Evolutionary conservation across 2,113 vertebrate genomes (phyloP).

Genomic region (Parotia lawesii): DNA sequence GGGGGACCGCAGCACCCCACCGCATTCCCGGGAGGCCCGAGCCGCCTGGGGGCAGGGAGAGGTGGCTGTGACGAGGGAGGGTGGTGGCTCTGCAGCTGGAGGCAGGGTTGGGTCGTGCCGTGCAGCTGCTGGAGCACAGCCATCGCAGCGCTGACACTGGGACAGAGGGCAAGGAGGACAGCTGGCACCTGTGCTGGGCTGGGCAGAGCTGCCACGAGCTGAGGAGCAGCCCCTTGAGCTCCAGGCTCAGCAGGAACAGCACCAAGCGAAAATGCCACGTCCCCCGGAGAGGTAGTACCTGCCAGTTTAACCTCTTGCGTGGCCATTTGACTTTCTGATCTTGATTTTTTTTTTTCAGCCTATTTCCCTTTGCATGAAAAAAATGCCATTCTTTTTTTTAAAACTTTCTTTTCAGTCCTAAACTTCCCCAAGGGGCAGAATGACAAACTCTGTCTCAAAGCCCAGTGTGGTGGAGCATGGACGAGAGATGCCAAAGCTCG

Average conservation of each 20-base stretch:
- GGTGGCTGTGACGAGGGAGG: rapidly evolving
- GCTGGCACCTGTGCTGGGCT: neutral
- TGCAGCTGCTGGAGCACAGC: neutral
- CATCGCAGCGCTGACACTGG: neutral
- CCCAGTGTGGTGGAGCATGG: neutral
- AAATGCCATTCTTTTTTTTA: neutral
- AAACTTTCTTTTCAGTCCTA: neutral
- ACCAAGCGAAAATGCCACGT: neutral
- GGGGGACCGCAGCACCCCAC: rapidly evolving
- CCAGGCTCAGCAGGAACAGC: neutral
- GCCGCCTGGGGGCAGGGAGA: neutral
- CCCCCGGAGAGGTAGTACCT: neutral
- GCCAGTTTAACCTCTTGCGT: neutral
- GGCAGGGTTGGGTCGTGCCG: neutral
- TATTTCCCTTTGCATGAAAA: neutral
- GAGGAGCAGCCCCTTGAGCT: neutral
- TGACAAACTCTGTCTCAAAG: neutral
- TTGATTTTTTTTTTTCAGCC: neutral
- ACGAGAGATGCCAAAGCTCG: neutral
- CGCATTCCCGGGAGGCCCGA: rapidly evolving
- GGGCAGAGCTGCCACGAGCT: neutral
- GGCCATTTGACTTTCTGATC: neutral
- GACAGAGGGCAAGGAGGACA: neutral
- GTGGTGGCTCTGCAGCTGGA: neutral
- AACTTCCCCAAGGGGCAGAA: neutral